A percentile compares a stretch with the other conserved stretches of the same genome.
phyloP scores from a whole-genome alignment of 2,113 vertebrate species.

The Cygnus buccinator region DNA sequence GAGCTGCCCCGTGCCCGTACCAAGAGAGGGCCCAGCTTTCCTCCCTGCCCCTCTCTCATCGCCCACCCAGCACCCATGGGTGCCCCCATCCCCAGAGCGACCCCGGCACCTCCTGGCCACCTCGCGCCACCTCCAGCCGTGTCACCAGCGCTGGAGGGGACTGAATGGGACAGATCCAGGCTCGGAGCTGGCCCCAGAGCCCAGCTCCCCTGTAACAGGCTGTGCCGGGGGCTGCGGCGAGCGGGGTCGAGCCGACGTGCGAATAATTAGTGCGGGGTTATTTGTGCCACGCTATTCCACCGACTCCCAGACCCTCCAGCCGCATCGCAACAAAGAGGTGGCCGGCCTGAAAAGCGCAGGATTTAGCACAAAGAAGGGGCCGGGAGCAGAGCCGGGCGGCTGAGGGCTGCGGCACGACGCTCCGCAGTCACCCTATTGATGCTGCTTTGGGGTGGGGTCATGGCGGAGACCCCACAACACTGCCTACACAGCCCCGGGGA shows the following conservation, averaged over 20 bases:
- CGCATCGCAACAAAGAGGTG: background rate
- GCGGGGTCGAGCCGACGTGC: background rate
- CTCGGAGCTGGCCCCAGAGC: accelerated
- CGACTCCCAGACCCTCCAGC: background rate
- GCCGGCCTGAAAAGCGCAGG: background rate
- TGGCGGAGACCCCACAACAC: no score
- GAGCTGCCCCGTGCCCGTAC: no score
- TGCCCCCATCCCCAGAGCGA: background rate
- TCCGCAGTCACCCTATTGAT: background rate
- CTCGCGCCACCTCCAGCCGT: background rate
- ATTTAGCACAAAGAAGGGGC: slow-evolving; percentile 35
- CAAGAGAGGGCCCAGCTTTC: background rate
- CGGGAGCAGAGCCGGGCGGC: accelerated
- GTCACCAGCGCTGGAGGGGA: slow-evolving; percentile 10
- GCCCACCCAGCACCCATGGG: background rate
- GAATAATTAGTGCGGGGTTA: background rate
- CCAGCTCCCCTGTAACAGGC: background rate
- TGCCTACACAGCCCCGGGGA: background rate
- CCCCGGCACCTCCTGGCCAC: background rate
- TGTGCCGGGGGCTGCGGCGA: background rate
- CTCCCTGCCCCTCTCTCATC: background rate
- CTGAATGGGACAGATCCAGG: background rate
- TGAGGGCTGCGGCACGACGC: background rate
- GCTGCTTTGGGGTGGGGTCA: background rate
- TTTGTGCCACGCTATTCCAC: background rate